These are phyloP conservation scores for Macrosiphum euphorbiae DNA, from an alignment of 2,888 invertebrate genomes.

Conservation along the genomic window DNA sequence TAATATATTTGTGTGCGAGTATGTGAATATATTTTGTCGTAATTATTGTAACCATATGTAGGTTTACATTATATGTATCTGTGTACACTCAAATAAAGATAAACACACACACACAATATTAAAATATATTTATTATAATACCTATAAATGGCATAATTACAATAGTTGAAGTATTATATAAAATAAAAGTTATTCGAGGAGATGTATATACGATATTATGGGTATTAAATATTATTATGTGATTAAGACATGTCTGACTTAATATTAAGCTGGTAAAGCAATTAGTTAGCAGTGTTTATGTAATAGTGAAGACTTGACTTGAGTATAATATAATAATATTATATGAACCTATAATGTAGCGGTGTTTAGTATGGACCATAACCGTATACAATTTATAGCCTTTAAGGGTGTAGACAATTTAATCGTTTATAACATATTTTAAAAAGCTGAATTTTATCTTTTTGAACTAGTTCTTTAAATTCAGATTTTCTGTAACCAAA, in stretches of 20 bases:
- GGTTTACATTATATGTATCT: not conserved
- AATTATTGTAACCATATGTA: not conserved
- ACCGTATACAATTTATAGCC: not conserved
- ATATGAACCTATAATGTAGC: not conserved
- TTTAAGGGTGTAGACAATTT: not conserved
- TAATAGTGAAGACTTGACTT: not conserved
- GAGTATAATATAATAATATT: not conserved
- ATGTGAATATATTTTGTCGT: not conserved
- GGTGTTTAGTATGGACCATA: not conserved
- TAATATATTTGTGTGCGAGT: not conserved
- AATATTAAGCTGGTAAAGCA: not conserved
- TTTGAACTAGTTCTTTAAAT: not conserved
- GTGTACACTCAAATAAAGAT: not conserved
- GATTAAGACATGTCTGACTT: not conserved
- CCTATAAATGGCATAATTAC: not conserved
- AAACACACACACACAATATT: not conserved
- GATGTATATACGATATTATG: not conserved
- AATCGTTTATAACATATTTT: not conserved
- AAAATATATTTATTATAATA: not conserved
- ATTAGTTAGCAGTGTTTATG: not conserved
- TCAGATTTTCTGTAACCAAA: not conserved
- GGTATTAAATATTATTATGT: not conserved
- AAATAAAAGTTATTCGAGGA: not conserved
- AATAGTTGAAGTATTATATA: not conserved
- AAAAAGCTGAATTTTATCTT: not conserved